Conservation (phyloP, 2,888 invertebrate species). For the Trissolcus brochymenae region DNA sequence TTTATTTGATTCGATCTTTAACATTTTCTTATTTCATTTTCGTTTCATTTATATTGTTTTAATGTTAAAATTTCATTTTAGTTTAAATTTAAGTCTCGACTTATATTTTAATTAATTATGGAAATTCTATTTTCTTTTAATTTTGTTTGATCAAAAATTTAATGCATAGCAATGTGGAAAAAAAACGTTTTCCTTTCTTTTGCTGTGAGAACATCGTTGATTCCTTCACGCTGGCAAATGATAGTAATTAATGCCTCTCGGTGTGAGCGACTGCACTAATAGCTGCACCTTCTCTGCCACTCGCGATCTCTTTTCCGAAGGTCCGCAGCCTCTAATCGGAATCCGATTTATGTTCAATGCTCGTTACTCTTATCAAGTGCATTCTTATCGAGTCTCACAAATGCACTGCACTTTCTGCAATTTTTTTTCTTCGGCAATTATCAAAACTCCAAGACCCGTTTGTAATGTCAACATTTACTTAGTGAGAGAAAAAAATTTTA, state of each 20-base stretch:
- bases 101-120: no score
- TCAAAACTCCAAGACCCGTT: no score
- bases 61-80: no score
- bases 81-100: no score
- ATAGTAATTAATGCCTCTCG: slow-evolving; percentile 35
- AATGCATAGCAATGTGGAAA: neutral
- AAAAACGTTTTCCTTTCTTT: slow-evolving; percentile 7
- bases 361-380: slow-evolving; percentile 45
- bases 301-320: slow-evolving; percentile 44
- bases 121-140: no score
- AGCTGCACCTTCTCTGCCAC: slow-evolving; percentile 40
- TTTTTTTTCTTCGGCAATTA: no score
- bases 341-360: slow-evolving; percentile 37
- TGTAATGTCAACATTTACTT: no score
- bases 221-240: slow-evolving; percentile 37
- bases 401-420: no score
- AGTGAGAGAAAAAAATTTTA: no score
- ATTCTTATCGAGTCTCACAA: slow-evolving; percentile 33
- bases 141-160: no score
- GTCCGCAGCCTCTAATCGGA: slow-evolving; percentile 46
- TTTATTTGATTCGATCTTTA: neutral
- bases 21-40: no score
- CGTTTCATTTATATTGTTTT: no score
- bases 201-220: neutral
- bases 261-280: slow-evolving; percentile 19